A percentile compares a stretch with the other conserved stretches of the same genome.
These are phyloP conservation scores for Glossosoma conforme DNA, from an alignment of 1,140 invertebrate genomes.

Conservation along the genomic window DNA sequence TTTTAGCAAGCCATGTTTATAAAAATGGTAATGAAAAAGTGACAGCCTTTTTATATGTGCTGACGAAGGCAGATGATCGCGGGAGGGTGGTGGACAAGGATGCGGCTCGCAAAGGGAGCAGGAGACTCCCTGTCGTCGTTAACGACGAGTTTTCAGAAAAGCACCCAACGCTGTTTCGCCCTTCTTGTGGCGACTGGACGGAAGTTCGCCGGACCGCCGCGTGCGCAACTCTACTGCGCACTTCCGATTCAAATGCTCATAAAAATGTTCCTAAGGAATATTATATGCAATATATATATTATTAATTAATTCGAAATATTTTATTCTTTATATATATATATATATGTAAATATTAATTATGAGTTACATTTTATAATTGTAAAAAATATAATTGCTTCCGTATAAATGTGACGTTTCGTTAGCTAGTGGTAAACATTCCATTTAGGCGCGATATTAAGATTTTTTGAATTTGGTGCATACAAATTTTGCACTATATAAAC, in stretches of 20 bases:
- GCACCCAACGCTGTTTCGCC: conserved; percentile 50
- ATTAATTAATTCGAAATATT: not conserved
- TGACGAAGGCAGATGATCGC: too few relatives aligned
- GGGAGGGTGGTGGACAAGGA: too few relatives aligned
- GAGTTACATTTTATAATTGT: too few relatives aligned
- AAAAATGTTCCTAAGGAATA: not conserved
- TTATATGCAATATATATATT: not conserved
- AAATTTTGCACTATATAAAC: too few relatives aligned
- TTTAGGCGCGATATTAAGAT: too few relatives aligned
- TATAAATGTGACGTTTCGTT: too few relatives aligned
- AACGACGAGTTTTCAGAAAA: conserved; percentile 56
- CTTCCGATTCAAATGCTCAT: conserved; percentile 8
- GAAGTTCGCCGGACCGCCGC: conserved; percentile 17
- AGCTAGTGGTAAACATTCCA: too few relatives aligned
- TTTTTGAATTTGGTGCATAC: too few relatives aligned
- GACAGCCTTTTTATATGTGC: conserved; percentile 33
- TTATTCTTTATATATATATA: not conserved
- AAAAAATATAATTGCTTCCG: too few relatives aligned
- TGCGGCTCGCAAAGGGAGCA: too few relatives aligned
- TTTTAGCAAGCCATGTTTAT: conserved; percentile 80
- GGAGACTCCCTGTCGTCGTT: conserved; percentile 58
- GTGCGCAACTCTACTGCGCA: conserved; percentile 1
- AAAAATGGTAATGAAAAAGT: conserved; percentile 51
- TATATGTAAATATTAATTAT: too few relatives aligned
- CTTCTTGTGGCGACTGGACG: conserved; percentile 65